Percentiles rank a stretch among this genome's conserved stretches.
These are phyloP conservation scores for Deilephila porcellus DNA, from an alignment of 2,888 invertebrate species.

Conservation along the genomic window DNA sequence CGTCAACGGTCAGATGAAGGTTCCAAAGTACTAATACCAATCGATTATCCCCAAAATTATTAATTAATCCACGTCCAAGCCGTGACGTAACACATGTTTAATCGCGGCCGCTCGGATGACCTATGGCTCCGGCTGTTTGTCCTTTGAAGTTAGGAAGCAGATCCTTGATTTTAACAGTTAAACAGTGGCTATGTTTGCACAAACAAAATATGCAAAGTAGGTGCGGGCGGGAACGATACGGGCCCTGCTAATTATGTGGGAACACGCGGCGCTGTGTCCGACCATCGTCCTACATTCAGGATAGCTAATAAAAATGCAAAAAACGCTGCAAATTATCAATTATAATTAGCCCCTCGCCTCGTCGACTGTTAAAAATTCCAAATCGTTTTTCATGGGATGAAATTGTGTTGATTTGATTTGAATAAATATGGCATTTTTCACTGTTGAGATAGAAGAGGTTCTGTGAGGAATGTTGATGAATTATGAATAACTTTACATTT, in stretches of 20 bases:
- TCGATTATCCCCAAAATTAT: not conserved
- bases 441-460: constrained; percentile 1
- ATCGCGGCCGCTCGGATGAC: constrained; percentile 54
- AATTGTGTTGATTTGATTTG: constrained; percentile 1
- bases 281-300: constrained; percentile 72
- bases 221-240: constrained; percentile 77
- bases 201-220: constrained; percentile 83
- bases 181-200: constrained; percentile 78
- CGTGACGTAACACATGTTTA: constrained; percentile 55
- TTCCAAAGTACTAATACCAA: not conserved
- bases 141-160: constrained; percentile 62
- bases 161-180: constrained; percentile 81
- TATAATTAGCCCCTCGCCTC: constrained; percentile 73
- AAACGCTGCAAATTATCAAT: constrained; percentile 77
- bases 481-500: not conserved
- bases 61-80: not conserved
- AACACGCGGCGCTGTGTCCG: constrained; percentile 71
- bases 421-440: constrained; percentile 21
- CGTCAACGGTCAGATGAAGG: too few species aligned
- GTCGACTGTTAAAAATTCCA: constrained; percentile 36
- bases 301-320: constrained; percentile 78
- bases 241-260: constrained; percentile 77
- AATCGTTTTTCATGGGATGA: constrained; percentile 14
- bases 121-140: constrained; percentile 61
- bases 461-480: not conserved